phyloP scores from a whole-genome alignment of 2,888 invertebrate species.

The Anagyrus pseudococci region DNA sequence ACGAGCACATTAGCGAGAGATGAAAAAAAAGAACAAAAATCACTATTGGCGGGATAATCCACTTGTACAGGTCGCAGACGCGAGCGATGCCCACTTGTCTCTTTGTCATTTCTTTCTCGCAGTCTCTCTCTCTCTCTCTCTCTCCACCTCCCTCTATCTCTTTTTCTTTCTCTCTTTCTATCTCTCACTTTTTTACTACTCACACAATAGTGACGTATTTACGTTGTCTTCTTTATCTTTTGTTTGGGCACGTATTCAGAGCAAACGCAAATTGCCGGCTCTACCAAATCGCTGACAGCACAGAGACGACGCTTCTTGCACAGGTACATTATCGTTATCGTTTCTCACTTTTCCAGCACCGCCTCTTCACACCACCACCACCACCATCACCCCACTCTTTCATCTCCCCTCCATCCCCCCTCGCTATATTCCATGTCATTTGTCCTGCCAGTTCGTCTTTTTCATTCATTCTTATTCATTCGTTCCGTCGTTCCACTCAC shows the following conservation, averaged over 20 bases:
- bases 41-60: no score
- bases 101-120: no score
- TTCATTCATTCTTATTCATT: constrained; percentile 42
- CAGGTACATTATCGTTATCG: constrained; percentile 58
- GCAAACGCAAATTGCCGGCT: constrained; percentile 62
- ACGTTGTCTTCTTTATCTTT: constrained; percentile 53
- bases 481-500: constrained; percentile 40
- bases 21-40: no score
- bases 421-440: no score
- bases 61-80: no score
- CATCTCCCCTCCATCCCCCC: neutral
- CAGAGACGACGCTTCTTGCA: constrained; percentile 62
- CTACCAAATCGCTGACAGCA: constrained; percentile 62
- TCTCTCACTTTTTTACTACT: neutral
- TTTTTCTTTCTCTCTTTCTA: constrained; percentile 8
- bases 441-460: constrained; percentile 25
- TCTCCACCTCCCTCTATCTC: neutral
- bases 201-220: constrained; percentile 33
- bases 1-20: no score
- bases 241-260: constrained; percentile 60
- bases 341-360: no score
- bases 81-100: no score
- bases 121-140: neutral
- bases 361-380: constrained; percentile 24
- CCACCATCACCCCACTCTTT: no score